Base-by-base conservation (phyloP, 2,888 invertebrate species). In the Parnassius orleans region DNA sequence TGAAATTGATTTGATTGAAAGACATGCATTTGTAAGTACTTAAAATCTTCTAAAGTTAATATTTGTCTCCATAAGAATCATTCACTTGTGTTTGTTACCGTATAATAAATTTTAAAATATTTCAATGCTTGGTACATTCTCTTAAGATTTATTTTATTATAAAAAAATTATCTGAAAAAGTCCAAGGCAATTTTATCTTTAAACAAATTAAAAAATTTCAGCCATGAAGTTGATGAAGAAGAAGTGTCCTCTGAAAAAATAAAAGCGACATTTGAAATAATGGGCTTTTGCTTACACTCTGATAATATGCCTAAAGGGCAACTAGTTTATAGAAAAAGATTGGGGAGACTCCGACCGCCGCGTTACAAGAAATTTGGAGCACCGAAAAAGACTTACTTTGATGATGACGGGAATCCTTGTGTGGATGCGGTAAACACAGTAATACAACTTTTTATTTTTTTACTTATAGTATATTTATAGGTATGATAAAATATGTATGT, bases 301-400 rank as follows among this genome's bases (percentile, higher is more conserved):
- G 78, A 81, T 0, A 77, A 83, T 5, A 75, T 87, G 65, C 85
- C 88, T 0, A 86, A 84, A 69, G 95, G 95, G 0, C 92, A 93
- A 68, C 92, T 95, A 10, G 92, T 94, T 51, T 95, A 94, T 74
- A 93, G 93, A 62, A 95, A 95, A 79, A 92, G 93, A 41, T 87
- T 93, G 64, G 92, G 93, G 2, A 91, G 93, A 66, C 89, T 95
- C 66, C 86, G 93, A 14, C 87, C 92, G 0, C 89, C 87, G 0
- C 79, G 90, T 47, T 79, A 84, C 59, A 87, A 84, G 70, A 83
- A 80, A 57, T 78, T 77, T 51, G 73, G 72, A 1, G 68, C 60
- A 0, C 83, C 93, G 9, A 93, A 87, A 71, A 95, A 95, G 75
- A 93, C 92, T 11, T 93, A 93, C 70, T 95, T 94, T 70, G 94